Evolutionary conservation across 2,113 vertebrate species (phyloP).

Genomic region (Nothobranchius furzeri): DNA sequence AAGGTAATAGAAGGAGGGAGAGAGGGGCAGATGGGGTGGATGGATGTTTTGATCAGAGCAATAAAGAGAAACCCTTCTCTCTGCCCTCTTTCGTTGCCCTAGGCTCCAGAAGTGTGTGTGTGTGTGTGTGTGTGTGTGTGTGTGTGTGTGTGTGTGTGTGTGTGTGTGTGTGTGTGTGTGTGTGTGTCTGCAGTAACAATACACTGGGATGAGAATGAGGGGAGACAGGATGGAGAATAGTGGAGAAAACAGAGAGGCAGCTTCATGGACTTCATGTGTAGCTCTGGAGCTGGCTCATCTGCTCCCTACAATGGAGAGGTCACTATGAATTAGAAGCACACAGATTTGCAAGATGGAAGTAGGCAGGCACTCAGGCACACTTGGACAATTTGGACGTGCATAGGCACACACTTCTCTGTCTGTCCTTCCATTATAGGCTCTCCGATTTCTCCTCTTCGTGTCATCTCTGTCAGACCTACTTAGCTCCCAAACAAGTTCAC

Average conservation of each 20-base stretch:
- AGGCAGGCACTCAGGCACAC: slow-evolving; percentile 25
- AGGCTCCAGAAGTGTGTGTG: slow-evolving; percentile 31
- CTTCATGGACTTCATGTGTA: slow-evolving; percentile 64
- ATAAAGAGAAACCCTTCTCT: slow-evolving; percentile 62
- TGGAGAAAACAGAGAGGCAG: slow-evolving; percentile 66
- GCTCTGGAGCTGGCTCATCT: slow-evolving; percentile 65
- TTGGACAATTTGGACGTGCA: slow-evolving; percentile 32
- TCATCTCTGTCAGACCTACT: slow-evolving; percentile 42
- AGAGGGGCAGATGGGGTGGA: slow-evolving; percentile 54
- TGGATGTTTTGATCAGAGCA: slow-evolving; percentile 76
- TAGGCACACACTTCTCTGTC: slow-evolving; percentile 30
- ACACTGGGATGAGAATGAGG: slow-evolving; percentile 67
- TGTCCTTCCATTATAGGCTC: slow-evolving; percentile 25
- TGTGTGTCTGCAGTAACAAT: slow-evolving; percentile 59
- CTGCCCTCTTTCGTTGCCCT: slow-evolving; percentile 50
- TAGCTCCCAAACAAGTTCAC: slow-evolving; percentile 54
- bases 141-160: no score
- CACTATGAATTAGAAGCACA: slow-evolving; percentile 70
- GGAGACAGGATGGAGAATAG: slow-evolving; percentile 72
- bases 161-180: no score
- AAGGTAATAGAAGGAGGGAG: slow-evolving; percentile 59
- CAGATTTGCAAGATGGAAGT: slow-evolving; percentile 61
- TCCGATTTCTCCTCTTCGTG: slow-evolving; percentile 24
- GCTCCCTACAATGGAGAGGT: slow-evolving; percentile 71
- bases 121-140: slow-evolving; percentile 23